These are phyloP conservation scores for Pandemis cinnamomeana DNA, from an alignment of 2,888 invertebrate genomes.

Conservation along the genomic window DNA sequence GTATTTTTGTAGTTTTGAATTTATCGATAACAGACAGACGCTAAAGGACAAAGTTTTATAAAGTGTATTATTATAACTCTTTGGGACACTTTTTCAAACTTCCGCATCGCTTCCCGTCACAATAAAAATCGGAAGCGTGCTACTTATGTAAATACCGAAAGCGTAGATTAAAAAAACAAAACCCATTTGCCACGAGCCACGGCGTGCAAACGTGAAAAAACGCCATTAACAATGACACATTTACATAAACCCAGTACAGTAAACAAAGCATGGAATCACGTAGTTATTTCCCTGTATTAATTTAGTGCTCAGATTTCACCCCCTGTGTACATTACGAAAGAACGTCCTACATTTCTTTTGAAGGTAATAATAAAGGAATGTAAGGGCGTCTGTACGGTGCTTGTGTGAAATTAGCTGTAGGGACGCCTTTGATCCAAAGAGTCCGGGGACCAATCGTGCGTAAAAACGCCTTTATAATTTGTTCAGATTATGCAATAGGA, in stretches of 20 bases:
- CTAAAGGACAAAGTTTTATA: too few relatives aligned
- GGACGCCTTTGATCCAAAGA: conserved; percentile 77
- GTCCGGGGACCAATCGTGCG: conserved; percentile 67
- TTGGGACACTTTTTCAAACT: neutral
- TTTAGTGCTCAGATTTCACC: conserved; percentile 81
- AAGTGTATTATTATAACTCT: neutral
- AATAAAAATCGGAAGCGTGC: conserved; percentile 30
- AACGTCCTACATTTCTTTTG: conserved; percentile 71
- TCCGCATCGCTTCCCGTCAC: conserved; percentile 14
- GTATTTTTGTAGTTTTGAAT: too few relatives aligned
- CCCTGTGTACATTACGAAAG: conserved; percentile 64
- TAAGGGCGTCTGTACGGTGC: conserved; percentile 78
- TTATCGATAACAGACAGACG: too few relatives aligned
- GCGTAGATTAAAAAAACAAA: conserved; percentile 56
- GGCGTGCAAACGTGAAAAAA: conserved; percentile 70
- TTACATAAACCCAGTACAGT: conserved; percentile 80
- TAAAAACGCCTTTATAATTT: conserved; percentile 76
- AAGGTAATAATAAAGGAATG: conserved; percentile 74
- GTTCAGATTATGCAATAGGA: conserved; percentile 60
- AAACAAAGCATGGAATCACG: conserved; percentile 76
- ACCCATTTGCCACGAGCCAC: conserved; percentile 79
- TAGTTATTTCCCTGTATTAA: conserved; percentile 78
- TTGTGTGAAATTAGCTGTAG: conserved; percentile 82
- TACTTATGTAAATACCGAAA: conserved; percentile 34
- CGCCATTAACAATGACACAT: conserved; percentile 70